These are phyloP conservation scores for Limnephilus auricula DNA, from an alignment of 2,888 invertebrate genomes.

Conservation along the genomic window DNA sequence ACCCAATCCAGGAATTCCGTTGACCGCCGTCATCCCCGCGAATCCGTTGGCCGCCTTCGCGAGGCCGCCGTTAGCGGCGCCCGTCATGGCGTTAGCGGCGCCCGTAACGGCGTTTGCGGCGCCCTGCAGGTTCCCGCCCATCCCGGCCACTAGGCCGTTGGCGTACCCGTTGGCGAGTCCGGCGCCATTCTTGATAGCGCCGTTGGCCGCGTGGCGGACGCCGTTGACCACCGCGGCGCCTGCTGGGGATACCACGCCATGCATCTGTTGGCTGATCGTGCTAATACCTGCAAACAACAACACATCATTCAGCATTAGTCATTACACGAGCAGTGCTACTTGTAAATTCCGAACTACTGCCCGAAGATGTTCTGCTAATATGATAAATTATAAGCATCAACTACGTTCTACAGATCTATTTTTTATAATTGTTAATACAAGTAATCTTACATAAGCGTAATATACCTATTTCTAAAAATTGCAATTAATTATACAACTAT, in stretches of 20 bases:
- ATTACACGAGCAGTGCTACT: neutral
- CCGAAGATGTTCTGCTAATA: neutral
- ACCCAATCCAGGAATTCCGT: slow-evolving; percentile 69
- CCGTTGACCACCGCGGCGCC: slow-evolving; percentile 72
- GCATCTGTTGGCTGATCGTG: slow-evolving; percentile 68
- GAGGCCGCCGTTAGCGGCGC: slow-evolving; percentile 69
- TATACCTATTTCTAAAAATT: neutral
- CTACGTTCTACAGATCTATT: neutral
- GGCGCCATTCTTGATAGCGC: slow-evolving; percentile 67
- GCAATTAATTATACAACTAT: neutral
- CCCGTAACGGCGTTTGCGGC: slow-evolving; percentile 16
- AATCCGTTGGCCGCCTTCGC: slow-evolving; percentile 43
- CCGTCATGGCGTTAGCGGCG: slow-evolving; percentile 69
- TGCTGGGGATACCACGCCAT: slow-evolving; percentile 39
- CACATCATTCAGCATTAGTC: slow-evolving; percentile 13
- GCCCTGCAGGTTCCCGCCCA: neutral
- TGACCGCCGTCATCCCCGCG: slow-evolving; percentile 65
- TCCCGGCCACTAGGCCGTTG: slow-evolving; percentile 66
- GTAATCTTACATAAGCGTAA: neutral
- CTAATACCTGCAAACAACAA: slow-evolving; percentile 59
- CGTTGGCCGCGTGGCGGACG: slow-evolving; percentile 73
- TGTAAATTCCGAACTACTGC: neutral
- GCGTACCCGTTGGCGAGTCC: slow-evolving; percentile 56
- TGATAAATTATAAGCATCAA: neutral
- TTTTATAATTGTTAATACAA: neutral